phyloP scores from a whole-genome alignment of 2,797 vertebrate genomes.

The Heteromormyrus szaboi region DNA sequence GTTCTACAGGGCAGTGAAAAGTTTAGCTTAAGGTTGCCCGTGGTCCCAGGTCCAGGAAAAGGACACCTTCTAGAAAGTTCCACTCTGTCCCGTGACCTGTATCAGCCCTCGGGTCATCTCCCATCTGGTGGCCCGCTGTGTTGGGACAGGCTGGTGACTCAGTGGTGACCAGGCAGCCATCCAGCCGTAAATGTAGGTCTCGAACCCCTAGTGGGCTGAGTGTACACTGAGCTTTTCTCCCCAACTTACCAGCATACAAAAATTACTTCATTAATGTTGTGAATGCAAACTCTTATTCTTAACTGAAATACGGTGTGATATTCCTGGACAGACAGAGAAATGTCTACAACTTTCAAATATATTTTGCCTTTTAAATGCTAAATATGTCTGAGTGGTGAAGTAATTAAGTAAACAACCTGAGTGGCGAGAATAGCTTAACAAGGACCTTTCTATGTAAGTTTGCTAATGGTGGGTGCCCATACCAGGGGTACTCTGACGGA shows the following conservation, averaged over 20 bases:
- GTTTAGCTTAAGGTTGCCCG: not conserved
- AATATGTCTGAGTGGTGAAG: not conserved
- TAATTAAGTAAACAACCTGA: not conserved
- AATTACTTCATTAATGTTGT: not conserved
- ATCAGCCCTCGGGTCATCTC: not conserved
- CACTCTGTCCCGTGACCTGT: not conserved
- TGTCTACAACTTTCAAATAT: not conserved
- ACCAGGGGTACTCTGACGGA: slow-evolving; percentile 21
- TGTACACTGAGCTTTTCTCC: not conserved
- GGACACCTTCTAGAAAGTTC: not conserved
- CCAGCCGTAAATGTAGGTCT: not conserved
- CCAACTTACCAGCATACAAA: not conserved
- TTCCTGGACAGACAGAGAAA: not conserved
- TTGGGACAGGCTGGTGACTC: not conserved
- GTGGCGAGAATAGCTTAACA: not conserved
- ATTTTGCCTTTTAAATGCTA: not conserved
- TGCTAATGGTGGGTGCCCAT: not conserved
- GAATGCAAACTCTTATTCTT: not conserved
- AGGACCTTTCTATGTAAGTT: not conserved
- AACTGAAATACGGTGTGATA: not conserved
- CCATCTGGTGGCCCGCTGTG: not conserved
- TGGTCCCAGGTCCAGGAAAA: not conserved
- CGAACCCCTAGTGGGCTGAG: not conserved
- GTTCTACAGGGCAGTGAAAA: not conserved
- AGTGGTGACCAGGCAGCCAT: not conserved